Base-by-base conservation (phyloP, 2,797 vertebrate genomes). In the Peromyscus aztecus region DNA sequence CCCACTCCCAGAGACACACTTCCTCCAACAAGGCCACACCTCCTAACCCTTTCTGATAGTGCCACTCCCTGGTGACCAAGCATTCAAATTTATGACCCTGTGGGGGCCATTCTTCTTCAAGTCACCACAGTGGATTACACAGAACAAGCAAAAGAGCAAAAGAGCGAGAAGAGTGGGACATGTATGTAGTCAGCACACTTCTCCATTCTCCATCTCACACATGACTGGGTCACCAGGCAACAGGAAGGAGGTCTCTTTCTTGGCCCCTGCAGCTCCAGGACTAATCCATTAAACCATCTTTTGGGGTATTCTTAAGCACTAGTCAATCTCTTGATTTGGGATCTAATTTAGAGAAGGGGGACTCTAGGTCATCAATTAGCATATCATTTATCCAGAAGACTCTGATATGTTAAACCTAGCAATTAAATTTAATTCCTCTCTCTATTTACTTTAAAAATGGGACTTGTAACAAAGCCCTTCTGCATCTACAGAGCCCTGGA, bases 401-500 rank as follows among this genome's bases (percentile, higher is more conserved):
- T 55, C 31, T 52, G 12, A 1, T 19, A 67, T 92, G 69, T 34
- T 86, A 78, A 94, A 57, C 89, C 27, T 21, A 5, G 46, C 37
- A 65, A 85, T 94, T 89, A 90, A 90, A 46, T 96, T 97, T 67
- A 87, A 27, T 75, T 97, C 86, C n/a, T 95, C 81, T n/a, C 24
- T 97, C 67, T 89, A 46, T 29, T 94, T 98, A 34, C 63, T 82
- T 96, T 97, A 91, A 91, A 97, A 94, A 84, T n/a, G 37, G 84
- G 95, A 94, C 4, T 13, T 77, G 49, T 89, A 57, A 67, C 29
- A 75, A 76, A 86, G 88, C 67, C 14, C 16, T 14, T 10, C 37
- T 96, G 19, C 73, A 80, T 40, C 59, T 86, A 96, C 95, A 78
- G 6, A 81, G 13, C 43, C 52, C 77, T 94, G 95, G 13, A n/a